A percentile compares a stretch with the other conserved stretches of the same genome.
Evolutionary conservation across 2,888 invertebrate species (phyloP).

Genomic region (Oscheius sp.): DNA sequence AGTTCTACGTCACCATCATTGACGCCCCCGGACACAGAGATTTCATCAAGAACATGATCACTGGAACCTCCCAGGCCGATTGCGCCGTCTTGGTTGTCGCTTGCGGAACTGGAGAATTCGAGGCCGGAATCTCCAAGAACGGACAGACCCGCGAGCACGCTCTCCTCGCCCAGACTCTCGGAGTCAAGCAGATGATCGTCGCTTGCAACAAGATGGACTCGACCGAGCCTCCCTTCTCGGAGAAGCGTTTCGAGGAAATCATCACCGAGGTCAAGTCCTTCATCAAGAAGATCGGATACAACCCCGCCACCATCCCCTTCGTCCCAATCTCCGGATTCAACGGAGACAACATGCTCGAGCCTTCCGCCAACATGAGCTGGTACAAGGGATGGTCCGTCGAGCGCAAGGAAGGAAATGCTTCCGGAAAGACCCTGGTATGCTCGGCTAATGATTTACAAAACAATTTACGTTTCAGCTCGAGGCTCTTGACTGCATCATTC

Average conservation of each 20-base stretch:
- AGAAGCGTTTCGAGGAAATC: conserved; percentile 94
- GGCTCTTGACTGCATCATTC: conserved; percentile 94
- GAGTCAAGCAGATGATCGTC: conserved; percentile 98
- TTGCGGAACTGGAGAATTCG: conserved; percentile 98
- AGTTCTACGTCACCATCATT: conserved; percentile 81
- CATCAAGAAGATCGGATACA: conserved; percentile 99
- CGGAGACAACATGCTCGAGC: conserved; percentile 99
- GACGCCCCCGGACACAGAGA: conserved; percentile 99
- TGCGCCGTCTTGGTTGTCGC: conserved; percentile 98
- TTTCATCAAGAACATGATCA: conserved; percentile 99
- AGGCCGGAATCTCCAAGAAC: conserved; percentile 98
- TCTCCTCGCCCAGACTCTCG: conserved; percentile 95
- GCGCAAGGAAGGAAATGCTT: conserved; percentile 92
- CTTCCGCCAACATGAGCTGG: conserved; percentile 91
- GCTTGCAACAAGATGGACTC: conserved; percentile 99
- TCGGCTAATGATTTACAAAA: too few species aligned
- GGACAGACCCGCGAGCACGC: conserved; percentile 99
- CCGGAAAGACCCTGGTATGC: conserved; percentile 89
- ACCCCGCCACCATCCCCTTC: conserved; percentile 91
- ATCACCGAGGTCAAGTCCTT: conserved; percentile 88
- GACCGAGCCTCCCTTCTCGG: conserved; percentile 97
- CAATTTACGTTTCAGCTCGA: conserved; percentile 76
- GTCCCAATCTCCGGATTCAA: conserved; percentile 99
- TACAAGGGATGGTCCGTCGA: conserved; percentile 94
- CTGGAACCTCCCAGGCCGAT: conserved; percentile 86